phyloP scores from a whole-genome alignment of 2,888 invertebrate genomes.

The Drosophila falleni region DNA sequence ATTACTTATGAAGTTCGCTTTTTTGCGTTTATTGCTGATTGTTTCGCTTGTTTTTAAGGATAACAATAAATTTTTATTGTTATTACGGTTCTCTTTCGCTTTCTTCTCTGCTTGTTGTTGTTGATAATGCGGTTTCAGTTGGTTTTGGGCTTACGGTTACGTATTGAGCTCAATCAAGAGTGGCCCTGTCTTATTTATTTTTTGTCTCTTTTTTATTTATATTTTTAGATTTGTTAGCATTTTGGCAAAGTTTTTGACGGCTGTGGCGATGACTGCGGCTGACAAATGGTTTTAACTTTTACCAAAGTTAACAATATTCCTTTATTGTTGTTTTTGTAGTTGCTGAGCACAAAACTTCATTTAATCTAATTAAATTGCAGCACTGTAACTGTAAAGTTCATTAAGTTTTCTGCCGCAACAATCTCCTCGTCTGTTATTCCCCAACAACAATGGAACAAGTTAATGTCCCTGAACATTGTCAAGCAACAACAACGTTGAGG shows the following conservation, averaged over 20 bases:
- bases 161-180: conserved; percentile 35
- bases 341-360: conserved; percentile 49
- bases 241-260: conserved; percentile 33
- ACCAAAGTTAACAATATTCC: conserved; percentile 29
- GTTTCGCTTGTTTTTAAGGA: conserved; percentile 73
- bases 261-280: conserved; percentile 51
- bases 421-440: conserved; percentile 34
- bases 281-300: conserved; percentile 65
- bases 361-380: conserved; percentile 68
- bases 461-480: conserved; percentile 64
- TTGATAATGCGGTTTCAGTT: conserved; percentile 45
- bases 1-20: conserved; percentile 1
- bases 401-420: conserved; percentile 46
- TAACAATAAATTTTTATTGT: conserved; percentile 80
- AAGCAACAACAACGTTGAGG: not conserved
- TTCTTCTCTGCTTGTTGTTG: conserved; percentile 46
- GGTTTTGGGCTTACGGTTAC: conserved; percentile 24
- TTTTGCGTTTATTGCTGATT: conserved; percentile 77
- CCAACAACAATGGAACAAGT: conserved; percentile 53
- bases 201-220: conserved; percentile 34
- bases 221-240: conserved; percentile 22
- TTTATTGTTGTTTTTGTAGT: conserved; percentile 26
- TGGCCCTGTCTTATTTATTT: conserved; percentile 58
- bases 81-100: conserved; percentile 52
- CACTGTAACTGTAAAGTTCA: conserved; percentile 60